Conservation (phyloP, 2,888 invertebrate species). For the Ichneumoninae sp. region DNA sequence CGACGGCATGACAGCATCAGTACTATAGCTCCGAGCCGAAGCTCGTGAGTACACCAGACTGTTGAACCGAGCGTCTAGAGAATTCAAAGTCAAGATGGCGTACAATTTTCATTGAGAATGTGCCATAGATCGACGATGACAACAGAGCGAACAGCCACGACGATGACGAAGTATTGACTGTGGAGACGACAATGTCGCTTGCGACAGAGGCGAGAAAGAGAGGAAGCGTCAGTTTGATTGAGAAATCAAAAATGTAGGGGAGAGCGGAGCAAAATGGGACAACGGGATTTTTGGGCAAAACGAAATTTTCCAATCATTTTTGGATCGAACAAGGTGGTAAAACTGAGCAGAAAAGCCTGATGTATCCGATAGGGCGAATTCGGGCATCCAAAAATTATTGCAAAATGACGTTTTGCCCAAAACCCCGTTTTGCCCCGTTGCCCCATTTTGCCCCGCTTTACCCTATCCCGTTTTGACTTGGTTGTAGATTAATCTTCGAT, state of each 20-base stretch:
- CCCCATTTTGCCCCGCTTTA: no score
- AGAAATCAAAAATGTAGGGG: not conserved
- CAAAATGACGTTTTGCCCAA: no score
- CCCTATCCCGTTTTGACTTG: not conserved
- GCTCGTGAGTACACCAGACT: not conserved
- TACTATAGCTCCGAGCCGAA: not conserved
- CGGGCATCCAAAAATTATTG: no score
- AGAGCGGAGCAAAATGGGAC: no score
- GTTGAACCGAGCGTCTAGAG: slow-evolving; percentile 29
- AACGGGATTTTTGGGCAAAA: no score
- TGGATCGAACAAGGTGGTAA: no score
- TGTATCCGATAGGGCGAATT: no score
- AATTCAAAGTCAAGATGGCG: slow-evolving; percentile 10
- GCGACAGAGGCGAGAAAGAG: slow-evolving; percentile 3
- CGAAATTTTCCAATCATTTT: no score
- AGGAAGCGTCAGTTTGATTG: not conserved
- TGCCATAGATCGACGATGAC: slow-evolving; percentile 11
- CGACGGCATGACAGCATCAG: not conserved
- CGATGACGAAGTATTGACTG: not conserved
- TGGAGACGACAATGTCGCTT: slow-evolving; percentile 31
- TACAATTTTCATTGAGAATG: slow-evolving; percentile 28
- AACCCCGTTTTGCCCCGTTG: no score
- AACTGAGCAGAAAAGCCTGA: no score
- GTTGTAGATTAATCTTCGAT: not conserved
- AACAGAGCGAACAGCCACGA: slow-evolving; percentile 12